These are phyloP conservation scores for Acipenser ruthenus DNA, from an alignment of 2,797 vertebrate genomes.

Conservation along the genomic window DNA sequence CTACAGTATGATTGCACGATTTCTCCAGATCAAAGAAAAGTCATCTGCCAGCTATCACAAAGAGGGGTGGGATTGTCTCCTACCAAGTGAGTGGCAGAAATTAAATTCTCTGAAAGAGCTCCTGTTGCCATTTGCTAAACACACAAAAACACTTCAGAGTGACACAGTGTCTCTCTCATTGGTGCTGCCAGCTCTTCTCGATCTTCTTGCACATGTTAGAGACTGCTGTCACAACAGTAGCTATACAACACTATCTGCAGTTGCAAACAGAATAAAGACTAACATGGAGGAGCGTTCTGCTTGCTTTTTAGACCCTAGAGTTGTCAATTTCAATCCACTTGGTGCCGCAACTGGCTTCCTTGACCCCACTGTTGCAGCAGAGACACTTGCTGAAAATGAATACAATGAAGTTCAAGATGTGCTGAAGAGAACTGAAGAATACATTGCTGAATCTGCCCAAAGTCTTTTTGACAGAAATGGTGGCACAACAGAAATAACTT, in stretches of 20 bases:
- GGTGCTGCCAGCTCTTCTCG: neutral
- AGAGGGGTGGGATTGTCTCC: neutral
- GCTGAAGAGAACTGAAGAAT: too few species aligned
- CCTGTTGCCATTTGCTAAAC: slow-evolving; percentile 9
- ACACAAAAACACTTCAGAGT: neutral
- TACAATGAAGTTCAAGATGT: neutral
- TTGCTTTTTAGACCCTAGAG: neutral
- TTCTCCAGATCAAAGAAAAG: slow-evolving; percentile 1
- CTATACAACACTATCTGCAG: neutral
- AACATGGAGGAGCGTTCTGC: neutral
- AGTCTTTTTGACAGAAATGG: too few species aligned
- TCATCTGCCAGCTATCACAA: neutral
- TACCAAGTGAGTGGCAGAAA: slow-evolving; percentile 5
- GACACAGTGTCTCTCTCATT: neutral
- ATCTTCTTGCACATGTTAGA: neutral
- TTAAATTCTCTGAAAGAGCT: too few species aligned
- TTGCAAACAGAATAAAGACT: neutral
- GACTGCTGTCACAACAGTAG: neutral
- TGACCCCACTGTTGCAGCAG: neutral
- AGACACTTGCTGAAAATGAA: neutral
- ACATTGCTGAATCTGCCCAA: too few species aligned
- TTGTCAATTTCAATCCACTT: neutral
- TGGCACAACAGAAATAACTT: too few species aligned
- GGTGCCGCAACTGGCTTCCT: neutral
- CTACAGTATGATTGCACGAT: neutral